Percentiles rank a stretch among this genome's conserved stretches.
Conservation (phyloP, 2,797 vertebrate species). For the Mus spretus region DNA sequence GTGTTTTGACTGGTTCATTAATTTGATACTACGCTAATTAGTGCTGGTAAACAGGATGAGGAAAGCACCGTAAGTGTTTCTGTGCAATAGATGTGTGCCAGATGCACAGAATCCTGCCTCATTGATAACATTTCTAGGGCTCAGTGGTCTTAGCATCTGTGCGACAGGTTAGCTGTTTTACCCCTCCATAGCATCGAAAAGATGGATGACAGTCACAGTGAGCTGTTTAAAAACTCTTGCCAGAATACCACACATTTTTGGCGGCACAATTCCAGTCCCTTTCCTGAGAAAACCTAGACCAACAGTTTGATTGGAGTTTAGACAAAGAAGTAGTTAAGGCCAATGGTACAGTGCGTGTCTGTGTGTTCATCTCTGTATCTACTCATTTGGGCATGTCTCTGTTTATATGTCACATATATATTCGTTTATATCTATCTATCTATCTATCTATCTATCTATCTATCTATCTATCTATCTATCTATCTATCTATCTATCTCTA, state of each 20-base stretch:
- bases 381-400: not conserved
- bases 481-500: too few relatives aligned
- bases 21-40: not conserved
- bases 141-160: not conserved
- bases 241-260: not conserved
- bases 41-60: not conserved
- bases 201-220: not conserved
- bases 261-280: not conserved
- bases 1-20: slow-evolving; percentile 16
- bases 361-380: too few relatives aligned
- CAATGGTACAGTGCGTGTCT: not conserved
- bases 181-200: not conserved
- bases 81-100: not conserved
- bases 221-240: not conserved
- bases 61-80: not conserved
- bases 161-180: not conserved
- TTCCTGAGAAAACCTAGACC: not conserved
- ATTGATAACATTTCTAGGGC: not conserved
- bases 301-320: not conserved
- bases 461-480: not conserved
- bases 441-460: too few relatives aligned
- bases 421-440: not conserved
- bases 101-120: not conserved
- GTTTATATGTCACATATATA: not conserved
- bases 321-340: not conserved